Base-by-base conservation (phyloP, 1,140 invertebrate species). In the Sycophila sp. region DNA sequence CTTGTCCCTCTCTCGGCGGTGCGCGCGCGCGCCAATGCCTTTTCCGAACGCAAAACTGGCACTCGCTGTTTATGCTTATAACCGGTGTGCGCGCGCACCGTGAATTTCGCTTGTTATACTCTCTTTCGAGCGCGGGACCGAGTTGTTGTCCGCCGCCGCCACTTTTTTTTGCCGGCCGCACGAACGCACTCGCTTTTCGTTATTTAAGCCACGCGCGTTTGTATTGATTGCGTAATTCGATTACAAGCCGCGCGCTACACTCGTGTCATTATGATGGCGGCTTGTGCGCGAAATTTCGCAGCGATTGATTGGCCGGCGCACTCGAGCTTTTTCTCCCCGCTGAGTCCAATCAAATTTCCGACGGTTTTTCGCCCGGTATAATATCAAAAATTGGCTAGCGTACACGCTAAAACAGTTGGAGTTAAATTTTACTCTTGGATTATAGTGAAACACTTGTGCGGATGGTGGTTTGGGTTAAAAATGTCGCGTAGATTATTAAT, bases 141-240 rank as follows among this genome's bases (percentile, higher is more conserved):
- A 53, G 22, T 19, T 11, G n/a, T 30, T n/a, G n/a, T 17, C 28
- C 53, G 28, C 15, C 28, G 49, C 28, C 24, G 13, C 6, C 2
- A 10, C 1, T 51, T 66, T 66, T 55, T 67, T 36, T 45, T 6
- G 4, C 6, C 24, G 24, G 47, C 47, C 24, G 45, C n/a, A 7
- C 10, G 45, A 11, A n/a, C 51, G 11, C 22, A 13, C 51, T n/a
- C 36, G 11, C 49, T 42, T 30, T 67, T 65, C 24, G 63, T 55
- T 55, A 65, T 65, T 64, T 65, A 55, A 66, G 51, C 26, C 26
- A 56, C 45, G 24, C 32, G 28, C 19, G 45, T 47, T 64, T 64
- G 30, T 45, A 65, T 34, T 17, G 38, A 66, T 66, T 66, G 38
- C 51, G 19, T 19, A 66, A 66, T 66, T 45, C 36, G 26, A 66